Evolutionary conservation across 1,140 invertebrate genomes (phyloP).

Genomic region (Globodera rostochiensis): DNA sequence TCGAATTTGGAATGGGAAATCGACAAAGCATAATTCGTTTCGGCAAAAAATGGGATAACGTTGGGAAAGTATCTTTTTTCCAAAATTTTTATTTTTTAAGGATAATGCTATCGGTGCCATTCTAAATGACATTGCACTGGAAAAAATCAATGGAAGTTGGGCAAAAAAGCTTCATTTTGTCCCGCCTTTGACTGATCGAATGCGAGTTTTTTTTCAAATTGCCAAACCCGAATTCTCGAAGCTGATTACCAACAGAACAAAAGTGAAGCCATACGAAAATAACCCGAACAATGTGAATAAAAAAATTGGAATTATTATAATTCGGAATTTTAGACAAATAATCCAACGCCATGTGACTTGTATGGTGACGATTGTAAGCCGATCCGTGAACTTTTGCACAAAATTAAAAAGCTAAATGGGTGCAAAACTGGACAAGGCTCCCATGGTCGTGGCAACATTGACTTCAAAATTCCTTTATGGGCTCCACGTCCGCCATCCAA

Average conservation of each 20-base stretch:
- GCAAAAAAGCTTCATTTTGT: not conserved
- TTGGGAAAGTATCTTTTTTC: too few relatives aligned
- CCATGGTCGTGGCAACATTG: not conserved
- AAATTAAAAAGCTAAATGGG: not conserved
- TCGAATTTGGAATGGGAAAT: not conserved
- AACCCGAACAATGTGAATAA: too few relatives aligned
- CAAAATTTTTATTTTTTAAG: not conserved
- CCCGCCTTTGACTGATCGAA: not conserved
- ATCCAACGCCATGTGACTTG: not conserved
- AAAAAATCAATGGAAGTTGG: not conserved
- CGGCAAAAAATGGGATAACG: too few relatives aligned
- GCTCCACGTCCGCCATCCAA: not conserved
- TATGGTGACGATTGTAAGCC: not conserved
- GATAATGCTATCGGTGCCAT: not conserved
- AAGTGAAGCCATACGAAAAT: too few relatives aligned
- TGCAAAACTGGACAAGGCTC: not conserved
- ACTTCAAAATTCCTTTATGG: not conserved
- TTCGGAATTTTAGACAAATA: too few relatives aligned
- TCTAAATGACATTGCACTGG: not conserved
- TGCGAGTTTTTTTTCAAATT: not conserved
- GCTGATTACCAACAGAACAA: too few relatives aligned
- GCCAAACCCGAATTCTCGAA: too few relatives aligned
- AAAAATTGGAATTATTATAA: too few relatives aligned
- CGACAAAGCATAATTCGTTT: not conserved
- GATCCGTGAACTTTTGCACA: not conserved